phyloP scores from a whole-genome alignment of 2,797 vertebrate species.

The Okamejei kenojei region DNA sequence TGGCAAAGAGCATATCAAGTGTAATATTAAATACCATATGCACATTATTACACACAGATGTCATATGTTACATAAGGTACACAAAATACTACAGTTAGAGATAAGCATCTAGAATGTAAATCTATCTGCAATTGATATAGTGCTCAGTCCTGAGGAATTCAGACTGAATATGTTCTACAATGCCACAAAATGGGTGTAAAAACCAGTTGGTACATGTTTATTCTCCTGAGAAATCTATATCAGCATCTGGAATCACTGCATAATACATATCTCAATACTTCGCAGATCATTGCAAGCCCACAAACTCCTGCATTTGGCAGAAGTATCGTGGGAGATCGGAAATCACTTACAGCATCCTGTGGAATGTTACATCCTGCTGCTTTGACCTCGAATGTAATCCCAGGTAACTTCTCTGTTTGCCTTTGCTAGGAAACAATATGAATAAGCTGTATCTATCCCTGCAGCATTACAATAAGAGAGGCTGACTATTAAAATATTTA shows the following conservation, averaged over 20 bases:
- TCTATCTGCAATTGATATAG: too few species aligned
- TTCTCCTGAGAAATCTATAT: neutral
- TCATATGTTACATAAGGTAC: too few species aligned
- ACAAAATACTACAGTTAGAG: too few species aligned
- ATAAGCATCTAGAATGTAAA: too few species aligned
- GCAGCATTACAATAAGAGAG: neutral
- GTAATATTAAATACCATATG: too few species aligned
- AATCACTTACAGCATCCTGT: neutral
- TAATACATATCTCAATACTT: neutral
- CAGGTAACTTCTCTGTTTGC: neutral
- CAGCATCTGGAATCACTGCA: neutral
- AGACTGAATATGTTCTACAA: too few species aligned
- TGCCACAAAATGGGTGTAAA: neutral
- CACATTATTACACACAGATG: too few species aligned
- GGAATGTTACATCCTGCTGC: neutral
- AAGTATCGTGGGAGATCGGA: neutral
- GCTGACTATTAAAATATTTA: neutral
- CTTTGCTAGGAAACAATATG: neutral
- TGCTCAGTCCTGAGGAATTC: too few species aligned
- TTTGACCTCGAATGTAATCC: neutral
- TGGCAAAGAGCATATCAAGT: too few species aligned
- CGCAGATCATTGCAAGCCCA: neutral
- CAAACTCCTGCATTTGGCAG: neutral
- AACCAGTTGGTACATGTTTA: neutral
- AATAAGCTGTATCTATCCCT: neutral